phyloP scores from a whole-genome alignment of 2,888 invertebrate species.

The Penaeus monodon region DNA sequence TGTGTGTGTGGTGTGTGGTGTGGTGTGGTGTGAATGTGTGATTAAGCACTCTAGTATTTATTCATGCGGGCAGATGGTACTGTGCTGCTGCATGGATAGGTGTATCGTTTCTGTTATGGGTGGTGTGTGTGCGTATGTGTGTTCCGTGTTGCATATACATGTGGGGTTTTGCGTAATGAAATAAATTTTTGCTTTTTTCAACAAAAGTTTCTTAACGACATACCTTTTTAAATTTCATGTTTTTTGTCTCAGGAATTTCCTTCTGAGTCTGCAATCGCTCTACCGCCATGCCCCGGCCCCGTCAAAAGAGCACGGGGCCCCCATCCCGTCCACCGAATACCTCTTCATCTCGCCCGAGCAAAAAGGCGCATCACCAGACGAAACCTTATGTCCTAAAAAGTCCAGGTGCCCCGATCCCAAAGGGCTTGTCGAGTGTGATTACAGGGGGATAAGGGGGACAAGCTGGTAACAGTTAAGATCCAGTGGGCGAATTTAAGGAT shows the following conservation, averaged over 20 bases:
- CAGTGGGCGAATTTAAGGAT: constrained; percentile 79
- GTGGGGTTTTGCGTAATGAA: too few species aligned
- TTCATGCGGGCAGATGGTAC: too few species aligned
- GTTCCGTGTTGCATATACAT: too few species aligned
- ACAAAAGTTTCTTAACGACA: too few species aligned
- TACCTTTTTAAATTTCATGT: too few species aligned
- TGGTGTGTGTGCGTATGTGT: too few species aligned
- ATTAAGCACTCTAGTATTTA: too few species aligned
- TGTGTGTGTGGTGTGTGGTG: too few species aligned
- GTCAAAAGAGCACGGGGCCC: constrained; percentile 52
- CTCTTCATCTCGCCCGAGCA: constrained; percentile 92
- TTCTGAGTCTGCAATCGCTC: not conserved
- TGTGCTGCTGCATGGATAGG: too few species aligned
- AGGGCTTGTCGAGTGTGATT: constrained; percentile 98
- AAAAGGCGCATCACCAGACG: constrained; percentile 96
- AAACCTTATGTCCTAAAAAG: constrained; percentile 99
- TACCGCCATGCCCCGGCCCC: constrained; percentile 55
- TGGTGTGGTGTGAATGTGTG: too few species aligned
- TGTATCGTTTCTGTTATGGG: too few species aligned
- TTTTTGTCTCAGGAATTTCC: not conserved
- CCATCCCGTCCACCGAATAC: constrained; percentile 49
- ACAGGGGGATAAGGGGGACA: constrained; percentile 97
- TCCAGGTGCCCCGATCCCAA: constrained; percentile 99
- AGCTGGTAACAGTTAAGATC: constrained; percentile 84
- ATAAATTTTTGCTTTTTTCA: too few species aligned